phyloP scores from a whole-genome alignment of 2,113 vertebrate genomes.

The Phainopepla nitens region DNA sequence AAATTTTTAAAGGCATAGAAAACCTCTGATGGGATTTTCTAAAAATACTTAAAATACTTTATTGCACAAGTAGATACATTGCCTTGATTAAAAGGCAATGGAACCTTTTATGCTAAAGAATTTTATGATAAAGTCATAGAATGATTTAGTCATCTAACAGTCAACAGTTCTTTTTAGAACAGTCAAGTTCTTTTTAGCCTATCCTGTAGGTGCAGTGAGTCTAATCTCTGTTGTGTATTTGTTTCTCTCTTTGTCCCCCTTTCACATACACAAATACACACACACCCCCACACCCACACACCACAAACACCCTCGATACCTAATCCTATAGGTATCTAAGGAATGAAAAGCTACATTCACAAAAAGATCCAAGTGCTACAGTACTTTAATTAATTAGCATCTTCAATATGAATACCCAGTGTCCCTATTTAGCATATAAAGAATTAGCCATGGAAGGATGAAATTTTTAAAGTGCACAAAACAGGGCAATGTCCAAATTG shows the following conservation, averaged over 20 bases:
- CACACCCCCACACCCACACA: no score
- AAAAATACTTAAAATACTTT: neutral
- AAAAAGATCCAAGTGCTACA: neutral
- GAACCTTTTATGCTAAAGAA: neutral
- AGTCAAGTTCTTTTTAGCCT: neutral
- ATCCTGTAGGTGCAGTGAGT: neutral
- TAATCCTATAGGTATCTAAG: neutral
- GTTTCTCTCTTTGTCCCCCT: neutral
- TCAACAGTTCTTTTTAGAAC: no score
- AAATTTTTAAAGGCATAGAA: neutral
- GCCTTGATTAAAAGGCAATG: neutral
- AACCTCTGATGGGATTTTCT: neutral
- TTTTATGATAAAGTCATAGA: neutral
- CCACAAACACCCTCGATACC: rapidly evolving
- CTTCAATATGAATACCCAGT: neutral
- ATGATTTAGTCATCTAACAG: neutral
- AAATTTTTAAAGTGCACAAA: neutral
- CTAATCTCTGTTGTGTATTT: neutral
- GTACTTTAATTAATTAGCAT: neutral
- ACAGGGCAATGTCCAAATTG: neutral
- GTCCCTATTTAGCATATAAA: neutral
- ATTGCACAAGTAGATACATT: neutral
- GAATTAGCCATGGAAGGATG: neutral
- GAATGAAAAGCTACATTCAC: neutral
- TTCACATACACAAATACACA: no score